Conservation (phyloP, 1,140 invertebrate genomes). For the Drosophila miranda region DNA sequence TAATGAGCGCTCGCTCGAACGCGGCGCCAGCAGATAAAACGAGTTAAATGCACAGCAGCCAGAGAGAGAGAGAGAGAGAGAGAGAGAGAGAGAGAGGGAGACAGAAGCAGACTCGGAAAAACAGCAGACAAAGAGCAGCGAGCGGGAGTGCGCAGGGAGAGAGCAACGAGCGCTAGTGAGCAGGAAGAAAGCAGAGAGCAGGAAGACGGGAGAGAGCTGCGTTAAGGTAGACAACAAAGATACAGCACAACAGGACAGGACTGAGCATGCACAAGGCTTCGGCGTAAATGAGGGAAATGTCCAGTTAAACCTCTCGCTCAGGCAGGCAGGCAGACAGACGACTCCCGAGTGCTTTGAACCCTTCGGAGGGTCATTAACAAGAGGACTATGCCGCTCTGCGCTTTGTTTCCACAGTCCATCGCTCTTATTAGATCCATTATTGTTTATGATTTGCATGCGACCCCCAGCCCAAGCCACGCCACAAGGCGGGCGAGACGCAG, state of each 20-base stretch:
- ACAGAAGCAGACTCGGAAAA: neutral
- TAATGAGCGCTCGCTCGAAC: slow-evolving; percentile 63
- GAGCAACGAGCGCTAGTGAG: slow-evolving; percentile 17
- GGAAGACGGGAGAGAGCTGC: too few relatives aligned
- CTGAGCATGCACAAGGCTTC: slow-evolving; percentile 8
- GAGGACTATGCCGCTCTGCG: neutral
- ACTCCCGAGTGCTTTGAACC: slow-evolving; percentile 48
- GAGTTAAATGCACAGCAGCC: slow-evolving; percentile 58
- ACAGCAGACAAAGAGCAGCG: slow-evolving; percentile 37
- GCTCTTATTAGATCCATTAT: slow-evolving; percentile 40
- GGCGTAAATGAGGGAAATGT: slow-evolving; percentile 9
- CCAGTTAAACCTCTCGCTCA: slow-evolving; percentile 13
- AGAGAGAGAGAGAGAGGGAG: neutral
- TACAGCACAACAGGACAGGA: slow-evolving; percentile 1
- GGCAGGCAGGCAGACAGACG: neutral
- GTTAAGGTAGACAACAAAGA: slow-evolving; percentile 33
- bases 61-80: too few relatives aligned
- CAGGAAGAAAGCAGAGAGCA: too few relatives aligned
- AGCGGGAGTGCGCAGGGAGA: too few relatives aligned
- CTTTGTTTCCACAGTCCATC: too few relatives aligned
- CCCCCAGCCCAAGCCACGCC: neutral
- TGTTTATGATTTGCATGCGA: slow-evolving; percentile 66
- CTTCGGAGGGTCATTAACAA: slow-evolving; percentile 58
- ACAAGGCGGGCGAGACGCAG: too few relatives aligned
- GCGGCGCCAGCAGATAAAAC: slow-evolving; percentile 60